Conservation (phyloP, 2,888 invertebrate species). For the Priocnemis perturbator region DNA sequence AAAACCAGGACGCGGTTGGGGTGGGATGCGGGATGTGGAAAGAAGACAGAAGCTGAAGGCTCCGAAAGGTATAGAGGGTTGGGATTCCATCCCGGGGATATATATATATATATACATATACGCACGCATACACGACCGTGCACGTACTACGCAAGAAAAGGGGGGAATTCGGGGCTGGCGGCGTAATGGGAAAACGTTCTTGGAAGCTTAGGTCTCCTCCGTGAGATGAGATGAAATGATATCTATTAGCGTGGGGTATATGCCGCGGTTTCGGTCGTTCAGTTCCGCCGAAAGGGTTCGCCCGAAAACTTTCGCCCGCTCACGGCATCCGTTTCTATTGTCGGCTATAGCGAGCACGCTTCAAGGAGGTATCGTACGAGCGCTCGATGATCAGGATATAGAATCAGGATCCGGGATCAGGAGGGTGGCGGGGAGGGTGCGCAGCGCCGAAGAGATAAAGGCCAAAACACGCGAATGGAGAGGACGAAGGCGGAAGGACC, state of each 20-base stretch:
- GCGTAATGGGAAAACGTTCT: conserved; percentile 45
- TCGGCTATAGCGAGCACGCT: no score
- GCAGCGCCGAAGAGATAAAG: conserved; percentile 43
- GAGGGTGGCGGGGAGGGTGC: no score
- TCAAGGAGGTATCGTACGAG: no score
- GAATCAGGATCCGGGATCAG: conserved; percentile 24
- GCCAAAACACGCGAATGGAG: conserved; percentile 49
- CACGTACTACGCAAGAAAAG: conserved; percentile 21
- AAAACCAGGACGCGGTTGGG: conserved; percentile 48
- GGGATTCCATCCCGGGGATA: conserved; percentile 42
- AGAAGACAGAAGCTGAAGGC: conserved; percentile 32
- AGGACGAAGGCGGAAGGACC: conserved; percentile 37
- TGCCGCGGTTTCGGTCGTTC: no score
- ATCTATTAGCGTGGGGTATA: conserved; percentile 33
- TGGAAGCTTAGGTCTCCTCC: conserved; percentile 29
- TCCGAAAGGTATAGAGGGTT: conserved; percentile 41
- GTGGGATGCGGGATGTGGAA: conserved; percentile 33
- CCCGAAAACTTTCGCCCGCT: background rate
- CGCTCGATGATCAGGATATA: no score
- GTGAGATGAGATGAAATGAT: conserved; percentile 43
- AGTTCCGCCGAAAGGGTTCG: conserved; percentile 11
- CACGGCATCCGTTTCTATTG: no score
- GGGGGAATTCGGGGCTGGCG: conserved; percentile 15
- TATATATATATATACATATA: no score
- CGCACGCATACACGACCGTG: conserved; percentile 5